Percentiles rank a stretch among this genome's conserved stretches.
These are phyloP conservation scores for Pardosa pseudoannulata DNA, from an alignment of 2,888 invertebrate genomes.

Conservation along the genomic window DNA sequence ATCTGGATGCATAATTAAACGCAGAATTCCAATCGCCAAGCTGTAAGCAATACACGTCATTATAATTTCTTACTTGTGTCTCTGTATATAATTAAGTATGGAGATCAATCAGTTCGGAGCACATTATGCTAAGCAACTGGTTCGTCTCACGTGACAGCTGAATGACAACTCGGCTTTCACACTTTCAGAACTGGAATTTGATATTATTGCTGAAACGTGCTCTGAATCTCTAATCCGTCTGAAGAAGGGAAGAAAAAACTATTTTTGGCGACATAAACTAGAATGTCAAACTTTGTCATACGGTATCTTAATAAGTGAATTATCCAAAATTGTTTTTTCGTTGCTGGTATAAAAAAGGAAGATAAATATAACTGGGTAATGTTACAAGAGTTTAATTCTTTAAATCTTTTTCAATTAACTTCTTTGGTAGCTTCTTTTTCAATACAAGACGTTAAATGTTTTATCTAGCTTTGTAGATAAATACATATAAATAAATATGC, in stretches of 20 bases:
- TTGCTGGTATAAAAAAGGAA: no score
- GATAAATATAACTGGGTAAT: no score
- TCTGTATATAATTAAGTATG: constrained; percentile 8
- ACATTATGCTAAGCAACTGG: not conserved
- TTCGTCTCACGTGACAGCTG: not conserved
- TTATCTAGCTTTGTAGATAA: no score
- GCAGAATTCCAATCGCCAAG: not conserved
- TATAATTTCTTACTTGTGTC: constrained; percentile 12
- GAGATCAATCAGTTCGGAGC: not conserved
- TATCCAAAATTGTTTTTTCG: no score
- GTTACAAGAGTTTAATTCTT: no score
- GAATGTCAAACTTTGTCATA: no score
- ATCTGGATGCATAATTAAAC: not conserved
- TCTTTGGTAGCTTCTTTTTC: no score
- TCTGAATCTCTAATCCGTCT: not conserved
- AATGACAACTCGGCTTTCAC: not conserved
- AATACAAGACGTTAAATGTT: no score
- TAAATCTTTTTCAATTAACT: no score
- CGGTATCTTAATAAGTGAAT: no score
- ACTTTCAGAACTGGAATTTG: not conserved
- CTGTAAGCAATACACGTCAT: not conserved
- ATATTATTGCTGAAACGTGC: not conserved
- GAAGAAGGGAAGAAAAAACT: not conserved
- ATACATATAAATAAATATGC: no score
- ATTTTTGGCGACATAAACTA: no score